Base-by-base conservation (phyloP, 2,113 vertebrate genomes). In the Prionailurus bengalensis region DNA sequence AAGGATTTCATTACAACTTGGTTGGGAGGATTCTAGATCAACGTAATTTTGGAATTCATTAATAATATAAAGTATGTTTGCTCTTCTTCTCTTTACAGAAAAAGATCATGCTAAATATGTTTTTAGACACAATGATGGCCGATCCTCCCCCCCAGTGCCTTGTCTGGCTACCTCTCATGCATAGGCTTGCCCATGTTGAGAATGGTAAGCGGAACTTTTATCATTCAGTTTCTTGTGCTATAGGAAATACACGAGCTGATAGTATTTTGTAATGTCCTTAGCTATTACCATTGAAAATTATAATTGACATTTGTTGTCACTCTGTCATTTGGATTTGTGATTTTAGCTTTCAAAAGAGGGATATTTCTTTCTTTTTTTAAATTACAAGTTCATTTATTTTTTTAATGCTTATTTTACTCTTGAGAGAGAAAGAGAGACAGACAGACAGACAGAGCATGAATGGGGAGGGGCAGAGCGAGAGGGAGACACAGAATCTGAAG, bases 61-160 rank as follows among this genome's bases (percentile, higher is more conserved):
- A 61, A 90, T 80, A 73, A 55, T 66, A 68, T 81, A 33, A 96
- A 87, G 16, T 58, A 2, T 66, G 2, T 55, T 73, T 97, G 4
- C 91, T 91, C 96, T 98, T 98, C 27, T 51, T 98, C 91, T 97
- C 97, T 98, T 99, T 94, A 94, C 99, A 99, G 99, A 99, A 99
- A 97, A 99, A 99, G 99, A 99, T 99, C 92, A 99, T 98, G 98
- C 98, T 99, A 87, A 99, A 99, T 98, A 99, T 99, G 97, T 99
- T 99, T 98, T 97, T 99, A 98, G 99, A 99, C 96, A 99, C 99
- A 2, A 94, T 99, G 98, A 99, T 99, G 99, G 99, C 99, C 0
- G 99, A 99, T 51, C 99, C 99, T 17, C 99, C 99, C 58, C 99
- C 99, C 27, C 99, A 99, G 99, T 99, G 99, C 99, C 99, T 99